These are phyloP conservation scores for Drosophila seguyi DNA, from an alignment of 1,140 invertebrate genomes.

Conservation along the genomic window DNA sequence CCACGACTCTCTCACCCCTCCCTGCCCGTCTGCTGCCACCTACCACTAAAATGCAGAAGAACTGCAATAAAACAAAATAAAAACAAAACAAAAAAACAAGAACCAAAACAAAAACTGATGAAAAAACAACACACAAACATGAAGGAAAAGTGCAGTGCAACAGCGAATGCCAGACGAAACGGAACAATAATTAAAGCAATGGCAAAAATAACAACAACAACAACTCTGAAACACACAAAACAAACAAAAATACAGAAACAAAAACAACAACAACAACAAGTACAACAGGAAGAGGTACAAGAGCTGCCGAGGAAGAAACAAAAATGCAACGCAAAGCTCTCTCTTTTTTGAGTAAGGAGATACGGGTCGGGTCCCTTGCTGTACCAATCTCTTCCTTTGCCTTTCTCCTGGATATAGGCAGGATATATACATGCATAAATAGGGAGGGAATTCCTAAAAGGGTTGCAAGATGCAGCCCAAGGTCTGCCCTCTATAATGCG, in stretches of 20 bases:
- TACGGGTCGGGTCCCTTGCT: constrained; percentile 24
- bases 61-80: constrained; percentile 53
- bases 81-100: constrained; percentile 55
- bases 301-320: constrained; percentile 37
- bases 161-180: constrained; percentile 74
- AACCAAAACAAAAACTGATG: constrained; percentile 48
- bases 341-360: constrained; percentile 51
- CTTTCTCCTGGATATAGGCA: constrained; percentile 16
- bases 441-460: constrained; percentile 28
- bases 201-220: constrained; percentile 49
- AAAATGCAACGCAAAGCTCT: constrained; percentile 55
- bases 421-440: constrained; percentile 21
- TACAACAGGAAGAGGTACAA: constrained; percentile 58
- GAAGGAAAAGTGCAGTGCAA: constrained; percentile 67
- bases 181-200: constrained; percentile 83
- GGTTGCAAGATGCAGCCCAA: constrained; percentile 48
- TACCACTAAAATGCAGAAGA: constrained; percentile 33
- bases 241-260: constrained; percentile 42
- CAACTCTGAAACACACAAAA: constrained; percentile 42
- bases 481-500: constrained; percentile 49
- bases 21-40: not conserved
- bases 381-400: not conserved
- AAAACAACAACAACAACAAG: constrained; percentile 35
- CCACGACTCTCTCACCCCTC: not conserved
- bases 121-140: constrained; percentile 45